These are phyloP conservation scores for Gorsachius magnificus DNA, from an alignment of 2,797 vertebrate genomes.

Conservation along the genomic window DNA sequence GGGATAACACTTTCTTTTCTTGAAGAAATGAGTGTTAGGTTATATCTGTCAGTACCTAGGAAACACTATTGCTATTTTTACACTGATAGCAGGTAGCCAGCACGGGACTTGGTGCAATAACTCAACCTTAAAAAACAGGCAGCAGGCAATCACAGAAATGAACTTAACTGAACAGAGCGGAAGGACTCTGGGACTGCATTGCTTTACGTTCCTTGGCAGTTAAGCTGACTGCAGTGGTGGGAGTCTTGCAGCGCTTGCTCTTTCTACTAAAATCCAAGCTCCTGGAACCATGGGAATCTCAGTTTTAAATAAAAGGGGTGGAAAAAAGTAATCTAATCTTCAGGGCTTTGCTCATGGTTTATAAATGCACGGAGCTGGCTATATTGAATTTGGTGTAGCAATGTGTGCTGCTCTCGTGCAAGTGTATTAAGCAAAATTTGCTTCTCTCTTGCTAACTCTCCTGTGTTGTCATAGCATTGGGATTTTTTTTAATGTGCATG, in stretches of 20 bases:
- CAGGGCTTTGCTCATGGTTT: background rate
- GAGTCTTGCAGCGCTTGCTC: background rate
- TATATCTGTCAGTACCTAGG: background rate
- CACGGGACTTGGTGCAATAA: background rate
- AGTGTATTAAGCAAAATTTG: background rate
- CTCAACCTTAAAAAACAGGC: background rate
- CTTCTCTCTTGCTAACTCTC: background rate
- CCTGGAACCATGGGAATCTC: background rate
- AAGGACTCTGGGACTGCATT: background rate
- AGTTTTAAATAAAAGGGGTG: background rate
- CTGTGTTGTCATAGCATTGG: background rate
- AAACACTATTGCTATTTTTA: background rate
- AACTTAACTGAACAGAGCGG: background rate
- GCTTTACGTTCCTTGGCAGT: background rate
- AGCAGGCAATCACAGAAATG: background rate
- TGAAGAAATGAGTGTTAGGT: background rate
- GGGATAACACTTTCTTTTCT: background rate
- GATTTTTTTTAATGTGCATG: background rate
- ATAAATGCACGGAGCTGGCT: constrained; percentile 2
- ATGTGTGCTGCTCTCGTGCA: background rate
- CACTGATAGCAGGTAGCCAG: background rate
- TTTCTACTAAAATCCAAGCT: background rate
- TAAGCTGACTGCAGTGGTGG: background rate
- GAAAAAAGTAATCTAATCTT: background rate
- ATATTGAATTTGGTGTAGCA: background rate